phyloP scores from a whole-genome alignment of 2,888 invertebrate genomes.

The Diogma glabrata region DNA sequence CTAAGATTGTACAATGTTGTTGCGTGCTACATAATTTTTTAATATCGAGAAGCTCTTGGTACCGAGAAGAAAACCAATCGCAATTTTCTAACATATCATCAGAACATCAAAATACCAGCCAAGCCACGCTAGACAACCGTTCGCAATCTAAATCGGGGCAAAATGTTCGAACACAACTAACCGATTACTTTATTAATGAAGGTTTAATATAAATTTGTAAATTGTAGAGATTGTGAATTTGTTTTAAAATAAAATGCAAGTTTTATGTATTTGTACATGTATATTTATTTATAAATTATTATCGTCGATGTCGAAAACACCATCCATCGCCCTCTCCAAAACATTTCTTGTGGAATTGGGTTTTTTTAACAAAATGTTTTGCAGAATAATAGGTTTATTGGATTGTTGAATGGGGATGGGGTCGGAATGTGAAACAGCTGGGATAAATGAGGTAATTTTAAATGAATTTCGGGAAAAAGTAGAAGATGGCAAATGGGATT shows the following conservation, averaged over 20 bases:
- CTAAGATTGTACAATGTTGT: not conserved
- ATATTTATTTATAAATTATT: too few species aligned
- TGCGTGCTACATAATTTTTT: not conserved
- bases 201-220: not conserved
- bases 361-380: not conserved
- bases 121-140: not conserved
- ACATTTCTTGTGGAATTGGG: not conserved
- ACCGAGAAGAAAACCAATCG: not conserved
- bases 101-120: not conserved
- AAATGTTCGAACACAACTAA: not conserved
- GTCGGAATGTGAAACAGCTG: not conserved
- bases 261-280: too few species aligned
- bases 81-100: not conserved
- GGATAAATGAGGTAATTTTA: not conserved
- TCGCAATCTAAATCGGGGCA: not conserved
- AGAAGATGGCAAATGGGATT: not conserved
- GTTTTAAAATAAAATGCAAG: too few species aligned
- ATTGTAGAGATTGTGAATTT: too few species aligned
- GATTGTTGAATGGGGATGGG: conserved; percentile 3
- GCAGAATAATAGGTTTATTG: not conserved
- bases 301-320: too few species aligned
- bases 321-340: not conserved
- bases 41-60: not conserved
- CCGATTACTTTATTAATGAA: not conserved
- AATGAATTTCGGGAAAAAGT: conserved; percentile 1